Evolutionary conservation across 2,113 vertebrate genomes (phyloP).

Genomic region (Corythornis vintsioides): DNA sequence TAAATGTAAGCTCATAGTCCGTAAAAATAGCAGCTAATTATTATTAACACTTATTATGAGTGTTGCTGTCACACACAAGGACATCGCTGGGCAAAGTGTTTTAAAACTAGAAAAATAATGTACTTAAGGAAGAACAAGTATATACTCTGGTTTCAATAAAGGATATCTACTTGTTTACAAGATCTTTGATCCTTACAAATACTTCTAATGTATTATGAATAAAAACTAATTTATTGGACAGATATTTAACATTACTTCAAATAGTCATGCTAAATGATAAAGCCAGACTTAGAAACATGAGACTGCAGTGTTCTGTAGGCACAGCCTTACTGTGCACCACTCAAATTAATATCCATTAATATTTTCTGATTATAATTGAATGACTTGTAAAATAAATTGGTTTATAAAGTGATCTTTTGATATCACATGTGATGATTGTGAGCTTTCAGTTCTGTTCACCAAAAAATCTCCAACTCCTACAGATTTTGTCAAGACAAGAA

Average conservation of each 20-base stretch:
- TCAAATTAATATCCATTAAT: neutral
- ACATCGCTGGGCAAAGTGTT: neutral
- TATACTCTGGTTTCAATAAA: neutral
- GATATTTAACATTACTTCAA: neutral
- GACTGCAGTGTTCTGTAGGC: neutral
- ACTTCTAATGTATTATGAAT: neutral
- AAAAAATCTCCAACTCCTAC: neutral
- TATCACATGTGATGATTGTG: neutral
- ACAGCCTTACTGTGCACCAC: neutral
- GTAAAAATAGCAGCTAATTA: slow-evolving; percentile 21
- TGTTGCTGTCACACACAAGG: neutral
- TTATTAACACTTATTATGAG: neutral
- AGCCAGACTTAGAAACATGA: neutral
- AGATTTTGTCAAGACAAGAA: neutral
- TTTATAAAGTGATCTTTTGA: neutral
- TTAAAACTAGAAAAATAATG: neutral
- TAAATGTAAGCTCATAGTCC: neutral
- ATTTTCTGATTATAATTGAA: neutral
- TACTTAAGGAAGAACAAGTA: neutral
- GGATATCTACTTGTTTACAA: neutral
- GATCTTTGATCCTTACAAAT: neutral
- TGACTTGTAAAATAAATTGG: neutral
- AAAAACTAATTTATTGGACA: neutral
- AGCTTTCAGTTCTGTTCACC: neutral
- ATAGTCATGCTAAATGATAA: neutral